These are phyloP conservation scores for Brienomyrus longianalis DNA, from an alignment of 2,113 vertebrate species.

Conservation along the genomic window DNA sequence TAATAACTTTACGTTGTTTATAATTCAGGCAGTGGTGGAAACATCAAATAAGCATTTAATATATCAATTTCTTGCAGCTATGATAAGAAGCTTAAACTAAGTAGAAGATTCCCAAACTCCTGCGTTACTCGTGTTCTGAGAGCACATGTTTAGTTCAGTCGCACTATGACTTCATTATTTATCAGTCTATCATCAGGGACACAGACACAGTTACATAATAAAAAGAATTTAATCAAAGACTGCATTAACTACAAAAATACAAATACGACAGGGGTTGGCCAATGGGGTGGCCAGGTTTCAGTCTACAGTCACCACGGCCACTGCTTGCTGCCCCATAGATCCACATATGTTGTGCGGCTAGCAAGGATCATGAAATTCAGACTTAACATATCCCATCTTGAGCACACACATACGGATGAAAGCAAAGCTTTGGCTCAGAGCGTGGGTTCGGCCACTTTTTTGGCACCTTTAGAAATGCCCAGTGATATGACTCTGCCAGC, in stretches of 20 bases:
- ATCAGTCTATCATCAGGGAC: background rate
- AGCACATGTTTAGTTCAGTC: background rate
- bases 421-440: background rate
- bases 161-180: background rate
- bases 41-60: background rate
- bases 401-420: background rate
- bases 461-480: background rate
- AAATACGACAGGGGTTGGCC: background rate
- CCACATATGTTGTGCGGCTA: background rate
- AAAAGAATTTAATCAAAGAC: background rate
- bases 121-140: background rate
- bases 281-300: background rate
- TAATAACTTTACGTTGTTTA: background rate
- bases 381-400: background rate
- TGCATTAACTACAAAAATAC: background rate
- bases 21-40: background rate
- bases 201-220: background rate
- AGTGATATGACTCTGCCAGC: background rate
- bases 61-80: background rate
- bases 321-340: background rate
- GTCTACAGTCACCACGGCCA: background rate
- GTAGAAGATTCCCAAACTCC: background rate
- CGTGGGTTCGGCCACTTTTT: background rate
- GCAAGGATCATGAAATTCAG: background rate
- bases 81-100: background rate